Percentiles rank a stretch among this genome's conserved stretches.
Conservation (phyloP, 2,888 invertebrate genomes). For the Aleiodes alternator region DNA sequence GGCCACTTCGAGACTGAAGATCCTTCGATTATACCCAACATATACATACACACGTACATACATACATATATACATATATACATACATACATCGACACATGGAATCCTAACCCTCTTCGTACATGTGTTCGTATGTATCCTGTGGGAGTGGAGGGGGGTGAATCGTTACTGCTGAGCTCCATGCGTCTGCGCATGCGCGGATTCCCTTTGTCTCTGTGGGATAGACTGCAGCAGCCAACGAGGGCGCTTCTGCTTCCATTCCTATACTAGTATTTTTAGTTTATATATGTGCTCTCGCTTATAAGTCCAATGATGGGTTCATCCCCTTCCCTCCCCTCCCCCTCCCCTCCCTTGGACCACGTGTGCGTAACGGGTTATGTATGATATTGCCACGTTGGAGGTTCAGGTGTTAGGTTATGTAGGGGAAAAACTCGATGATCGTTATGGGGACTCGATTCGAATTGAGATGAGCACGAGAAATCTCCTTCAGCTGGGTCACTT, state of each 20-base stretch:
- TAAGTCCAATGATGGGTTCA: conserved; percentile 22
- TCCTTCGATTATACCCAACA: no score
- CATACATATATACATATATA: no score
- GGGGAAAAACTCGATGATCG: conserved; percentile 46
- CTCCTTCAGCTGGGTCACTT: no score
- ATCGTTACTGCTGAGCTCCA: conserved; percentile 67
- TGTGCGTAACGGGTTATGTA: conserved; percentile 13
- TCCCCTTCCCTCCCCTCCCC: not conserved
- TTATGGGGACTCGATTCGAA: conserved; percentile 41
- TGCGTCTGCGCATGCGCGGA: conserved; percentile 67
- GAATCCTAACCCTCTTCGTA: not conserved
- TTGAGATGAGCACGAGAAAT: not conserved
- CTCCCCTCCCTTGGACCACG: not conserved
- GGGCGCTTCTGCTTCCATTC: conserved; percentile 54
- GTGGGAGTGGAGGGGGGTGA: conserved; percentile 39
- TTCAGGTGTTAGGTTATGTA: conserved; percentile 24
- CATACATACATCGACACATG: no score
- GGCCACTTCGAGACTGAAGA: conserved; percentile 10
- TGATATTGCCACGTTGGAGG: conserved; percentile 6
- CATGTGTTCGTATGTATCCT: conserved; percentile 11
- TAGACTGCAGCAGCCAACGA: conserved; percentile 49
- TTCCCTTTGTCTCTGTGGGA: conserved; percentile 67
- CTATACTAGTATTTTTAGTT: conserved; percentile 66
- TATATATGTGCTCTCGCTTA: conserved; percentile 43
- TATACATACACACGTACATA: no score